Percentiles rank a stretch among this genome's conserved stretches.
Evolutionary conservation across 2,797 vertebrate genomes (phyloP).

Genomic region (Mallotus villosus): DNA sequence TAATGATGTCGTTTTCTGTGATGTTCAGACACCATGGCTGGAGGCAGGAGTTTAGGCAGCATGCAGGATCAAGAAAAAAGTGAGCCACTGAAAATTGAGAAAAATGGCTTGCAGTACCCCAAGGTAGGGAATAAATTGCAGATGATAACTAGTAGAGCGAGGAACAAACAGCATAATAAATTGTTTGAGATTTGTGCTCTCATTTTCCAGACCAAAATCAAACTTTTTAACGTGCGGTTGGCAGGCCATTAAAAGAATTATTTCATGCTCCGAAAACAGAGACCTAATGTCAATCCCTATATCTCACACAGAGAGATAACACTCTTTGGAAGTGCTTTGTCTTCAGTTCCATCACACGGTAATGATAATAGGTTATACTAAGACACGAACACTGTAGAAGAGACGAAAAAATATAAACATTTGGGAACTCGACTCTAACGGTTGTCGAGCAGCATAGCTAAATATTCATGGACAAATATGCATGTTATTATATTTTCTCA

Average conservation of each 20-base stretch:
- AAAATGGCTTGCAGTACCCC: constrained; percentile 77
- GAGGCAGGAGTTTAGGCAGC: constrained; percentile 78
- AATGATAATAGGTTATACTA: not conserved
- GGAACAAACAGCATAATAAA: constrained; percentile 84
- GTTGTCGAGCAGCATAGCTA: constrained; percentile 52
- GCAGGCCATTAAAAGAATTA: constrained; percentile 82
- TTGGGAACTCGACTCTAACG: constrained; percentile 12
- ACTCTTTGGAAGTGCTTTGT: constrained; percentile 48
- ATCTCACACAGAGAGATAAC: constrained; percentile 55
- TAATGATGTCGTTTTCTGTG: constrained; percentile 81
- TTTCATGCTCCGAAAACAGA: constrained; percentile 73
- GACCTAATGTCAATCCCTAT: constrained; percentile 71
- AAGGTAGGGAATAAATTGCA: constrained; percentile 83
- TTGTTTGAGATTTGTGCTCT: constrained; percentile 72
- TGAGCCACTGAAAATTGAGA: constrained; percentile 74
- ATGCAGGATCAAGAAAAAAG: constrained; percentile 68
- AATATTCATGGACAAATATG: constrained; percentile 71
- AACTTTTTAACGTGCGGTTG: constrained; percentile 72
- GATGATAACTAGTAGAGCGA: constrained; percentile 74
- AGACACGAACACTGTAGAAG: not conserved
- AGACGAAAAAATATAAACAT: not conserved
- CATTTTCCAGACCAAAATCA: constrained; percentile 75
- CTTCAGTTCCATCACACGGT: constrained; percentile 44
- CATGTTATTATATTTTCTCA: constrained; percentile 67
- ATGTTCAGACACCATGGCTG: constrained; percentile 77